Base-by-base conservation (phyloP, 2,888 invertebrate genomes). In the Ashinkailepas kermadecensis region DNA sequence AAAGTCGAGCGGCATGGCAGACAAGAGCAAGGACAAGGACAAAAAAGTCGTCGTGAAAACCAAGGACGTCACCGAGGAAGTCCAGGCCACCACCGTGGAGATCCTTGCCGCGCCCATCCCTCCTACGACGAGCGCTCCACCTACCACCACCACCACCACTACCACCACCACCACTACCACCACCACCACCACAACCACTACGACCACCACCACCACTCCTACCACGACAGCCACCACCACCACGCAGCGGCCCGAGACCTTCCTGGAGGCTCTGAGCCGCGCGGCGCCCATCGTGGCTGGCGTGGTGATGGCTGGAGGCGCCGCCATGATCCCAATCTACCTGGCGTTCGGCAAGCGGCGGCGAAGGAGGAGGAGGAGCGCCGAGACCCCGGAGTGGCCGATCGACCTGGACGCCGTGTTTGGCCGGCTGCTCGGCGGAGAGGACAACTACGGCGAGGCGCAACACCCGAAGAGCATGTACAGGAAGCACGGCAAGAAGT, bases 401-500 rank as follows among this genome's bases (percentile, higher is more conserved):
- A 74, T 74, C 54, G 74, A 74, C 74, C 54, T 74, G 74, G 74
- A 74, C 21, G 74, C 74, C 74, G 21, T 54, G 21, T 54, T 74
- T 9, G 74, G 54, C 39, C 0, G 18, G 18, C 74, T 74, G 15
- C 54, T 74, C 9, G 15, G 2, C 54, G 74, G 18, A 18, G 15
- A 74, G 39, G 18, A 74, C 9, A 13, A 18, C 54, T 54, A 54
- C 54, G 54, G 54, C 8, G 10, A 65, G 10, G 18, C 18, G 15
- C 13, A 23, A 23, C 65, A 65, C 25, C n/a, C 67, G n/a, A 74
- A 74, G 18, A 54, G 13, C 15, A 15, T 54, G 54, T 54, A 39
- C 54, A 74, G 74, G 54, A 74, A 74, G 74, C 6, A 74, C 54
- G 74, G 74, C 39, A 74, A 74, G 18, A 74, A 74, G 74, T 74